Conservation (phyloP, 2,888 invertebrate species). For the Caradrina clavipalpis region DNA sequence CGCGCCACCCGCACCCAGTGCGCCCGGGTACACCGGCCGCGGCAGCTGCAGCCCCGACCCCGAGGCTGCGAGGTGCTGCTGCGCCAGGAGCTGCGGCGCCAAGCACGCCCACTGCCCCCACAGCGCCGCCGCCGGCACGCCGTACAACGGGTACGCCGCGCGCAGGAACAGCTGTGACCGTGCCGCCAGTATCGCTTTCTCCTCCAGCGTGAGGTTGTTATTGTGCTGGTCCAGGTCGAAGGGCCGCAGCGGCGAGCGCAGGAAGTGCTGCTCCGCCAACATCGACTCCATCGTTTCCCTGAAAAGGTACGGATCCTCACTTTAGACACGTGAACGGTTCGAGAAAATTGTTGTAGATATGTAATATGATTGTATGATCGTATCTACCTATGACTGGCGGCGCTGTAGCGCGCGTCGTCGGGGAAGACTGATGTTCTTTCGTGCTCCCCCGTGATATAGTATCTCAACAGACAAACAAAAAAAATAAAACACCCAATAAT, state of each 20-base stretch:
- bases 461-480: conserved; percentile 90
- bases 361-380: conserved; percentile 74
- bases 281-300: conserved; percentile 98
- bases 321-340: conserved; percentile 47
- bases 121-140: conserved; percentile 90
- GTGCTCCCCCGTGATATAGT: conserved; percentile 91
- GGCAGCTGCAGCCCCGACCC: conserved; percentile 87
- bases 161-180: conserved; percentile 94
- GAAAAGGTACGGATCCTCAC: conserved; percentile 75
- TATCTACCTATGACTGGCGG: conserved; percentile 89
- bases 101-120: conserved; percentile 94
- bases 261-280: conserved; percentile 96
- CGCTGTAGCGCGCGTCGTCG: conserved; percentile 89
- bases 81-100: conserved; percentile 92
- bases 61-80: conserved; percentile 92
- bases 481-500: conserved; percentile 81
- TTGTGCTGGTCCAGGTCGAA: conserved; percentile 94
- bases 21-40: conserved; percentile 88
- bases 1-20: conserved; percentile 65
- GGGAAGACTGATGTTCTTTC: conserved; percentile 89
- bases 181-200: conserved; percentile 94
- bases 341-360: conserved; percentile 43
- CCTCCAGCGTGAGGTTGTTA: conserved; percentile 94
- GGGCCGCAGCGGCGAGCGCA: conserved; percentile 94
- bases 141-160: conserved; percentile 92